phyloP scores from a whole-genome alignment of 2,888 invertebrate genomes.

The Drosophila diplacantha region DNA sequence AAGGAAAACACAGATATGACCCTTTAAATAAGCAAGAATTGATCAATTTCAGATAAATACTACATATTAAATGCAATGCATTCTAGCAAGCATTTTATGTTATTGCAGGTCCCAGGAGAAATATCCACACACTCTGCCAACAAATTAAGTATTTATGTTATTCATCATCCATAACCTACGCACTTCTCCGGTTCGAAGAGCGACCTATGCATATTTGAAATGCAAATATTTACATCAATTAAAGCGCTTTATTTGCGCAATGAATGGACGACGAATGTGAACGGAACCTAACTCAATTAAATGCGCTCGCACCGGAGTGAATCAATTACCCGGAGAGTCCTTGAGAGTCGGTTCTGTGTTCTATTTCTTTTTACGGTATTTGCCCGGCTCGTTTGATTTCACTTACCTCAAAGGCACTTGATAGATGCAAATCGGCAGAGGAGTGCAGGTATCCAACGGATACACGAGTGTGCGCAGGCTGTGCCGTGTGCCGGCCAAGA shows the following conservation, averaged over 20 bases:
- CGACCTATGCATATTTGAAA: slow-evolving; percentile 21
- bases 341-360: slow-evolving; percentile 25
- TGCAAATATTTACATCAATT: slow-evolving; percentile 34
- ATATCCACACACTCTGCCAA: background rate
- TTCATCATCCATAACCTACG: slow-evolving; percentile 16
- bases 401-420: slow-evolving; percentile 50
- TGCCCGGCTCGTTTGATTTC: slow-evolving; percentile 32
- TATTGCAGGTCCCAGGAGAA: background rate
- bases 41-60: background rate
- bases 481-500: slow-evolving; percentile 1
- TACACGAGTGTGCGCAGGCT: slow-evolving; percentile 4
- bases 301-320: slow-evolving; percentile 33
- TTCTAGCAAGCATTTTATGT: too few species aligned
- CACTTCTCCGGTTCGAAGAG: slow-evolving; percentile 7
- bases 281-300: slow-evolving; percentile 26
- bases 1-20: background rate
- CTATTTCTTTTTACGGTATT: slow-evolving; percentile 17
- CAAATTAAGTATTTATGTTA: slow-evolving; percentile 1
- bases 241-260: slow-evolving; percentile 30
- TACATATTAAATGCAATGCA: background rate
- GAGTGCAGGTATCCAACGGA: slow-evolving; percentile 2
- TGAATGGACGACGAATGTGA: slow-evolving; percentile 20
- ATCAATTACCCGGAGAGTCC: slow-evolving; percentile 42
- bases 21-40: background rate
- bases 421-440: slow-evolving; percentile 45